Base-by-base conservation (phyloP, 2,113 vertebrate species). In the Galeopterus variegatus region DNA sequence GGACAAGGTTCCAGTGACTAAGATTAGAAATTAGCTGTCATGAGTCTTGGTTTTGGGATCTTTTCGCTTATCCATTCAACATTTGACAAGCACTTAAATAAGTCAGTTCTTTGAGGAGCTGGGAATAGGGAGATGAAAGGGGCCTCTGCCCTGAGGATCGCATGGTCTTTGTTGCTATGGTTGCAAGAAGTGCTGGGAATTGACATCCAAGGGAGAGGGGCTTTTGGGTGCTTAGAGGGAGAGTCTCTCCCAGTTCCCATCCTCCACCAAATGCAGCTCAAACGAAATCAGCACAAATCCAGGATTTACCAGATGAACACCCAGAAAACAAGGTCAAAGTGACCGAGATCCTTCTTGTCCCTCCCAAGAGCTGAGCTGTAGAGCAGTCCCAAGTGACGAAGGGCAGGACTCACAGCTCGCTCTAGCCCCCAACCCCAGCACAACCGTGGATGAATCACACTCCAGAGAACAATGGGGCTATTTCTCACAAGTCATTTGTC, bases 401-500 rank as follows among this genome's bases (percentile, higher is more conserved):
- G 4, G 48, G 64, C 8, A 17, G 76, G 93, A 31, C 65, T 50
- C 67, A 17, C 4, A 7, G 60, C 62, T 62, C 75, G 56, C 70
- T 36, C n/a, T 60, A 21, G 33, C 14, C 58, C 72, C 92, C 84
- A 8, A 62, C 10, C 36, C 67, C 75, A 82, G 83, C 19, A 5
- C 9, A 0, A 41, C 76, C 60, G 89, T 19, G 33, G 80, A 50
- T 94, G 96, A 97, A 97, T 97, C 90, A 90, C 93, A 94, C 80
- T 24, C 41, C 58, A 96, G 92, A 88, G 96, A 97, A 98, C 97
- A 98, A 97, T 77, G 0, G 58, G 84, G 62, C 94, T 92, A 52
- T 97, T 98, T 95, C 97, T 97, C 31, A 1, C 8, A 36, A 90
- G 93, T 83, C 96, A 95, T 98, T 96, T 96, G 96, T 98, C 98